These are phyloP conservation scores for Ciconia boyciana DNA, from an alignment of 2,113 vertebrate species.

Conservation along the genomic window DNA sequence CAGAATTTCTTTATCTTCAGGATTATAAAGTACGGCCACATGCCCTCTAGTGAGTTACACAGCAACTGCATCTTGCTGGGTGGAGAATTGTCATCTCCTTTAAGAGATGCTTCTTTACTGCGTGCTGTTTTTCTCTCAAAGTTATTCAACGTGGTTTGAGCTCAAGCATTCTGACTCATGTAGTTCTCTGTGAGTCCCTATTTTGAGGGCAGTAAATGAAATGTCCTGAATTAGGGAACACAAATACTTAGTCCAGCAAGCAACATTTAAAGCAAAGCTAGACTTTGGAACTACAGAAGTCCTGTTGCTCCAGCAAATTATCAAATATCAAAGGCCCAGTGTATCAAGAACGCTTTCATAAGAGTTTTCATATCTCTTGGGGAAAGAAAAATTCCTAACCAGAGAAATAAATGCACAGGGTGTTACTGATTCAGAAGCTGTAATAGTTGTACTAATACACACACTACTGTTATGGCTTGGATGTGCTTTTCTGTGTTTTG, in stretches of 20 bases:
- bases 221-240: neutral
- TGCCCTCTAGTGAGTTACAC: slow-evolving; percentile 45
- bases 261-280: neutral
- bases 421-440: neutral
- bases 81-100: neutral
- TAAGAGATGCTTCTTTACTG: neutral
- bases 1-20: neutral
- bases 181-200: neutral
- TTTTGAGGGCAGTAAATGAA: neutral
- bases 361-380: neutral
- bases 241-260: neutral
- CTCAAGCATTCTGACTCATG: neutral
- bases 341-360: neutral
- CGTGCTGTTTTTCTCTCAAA: neutral
- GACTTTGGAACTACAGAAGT: neutral
- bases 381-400: neutral
- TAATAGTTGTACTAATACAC: neutral
- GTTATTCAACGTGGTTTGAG: rapidly evolving
- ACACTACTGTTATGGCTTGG: neutral
- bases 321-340: neutral
- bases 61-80: neutral
- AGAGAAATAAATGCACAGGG: neutral
- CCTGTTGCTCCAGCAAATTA: neutral
- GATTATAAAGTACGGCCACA: neutral
- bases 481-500: neutral